Conservation (phyloP, 2,888 invertebrate species). For the Nasonia oneida region DNA sequence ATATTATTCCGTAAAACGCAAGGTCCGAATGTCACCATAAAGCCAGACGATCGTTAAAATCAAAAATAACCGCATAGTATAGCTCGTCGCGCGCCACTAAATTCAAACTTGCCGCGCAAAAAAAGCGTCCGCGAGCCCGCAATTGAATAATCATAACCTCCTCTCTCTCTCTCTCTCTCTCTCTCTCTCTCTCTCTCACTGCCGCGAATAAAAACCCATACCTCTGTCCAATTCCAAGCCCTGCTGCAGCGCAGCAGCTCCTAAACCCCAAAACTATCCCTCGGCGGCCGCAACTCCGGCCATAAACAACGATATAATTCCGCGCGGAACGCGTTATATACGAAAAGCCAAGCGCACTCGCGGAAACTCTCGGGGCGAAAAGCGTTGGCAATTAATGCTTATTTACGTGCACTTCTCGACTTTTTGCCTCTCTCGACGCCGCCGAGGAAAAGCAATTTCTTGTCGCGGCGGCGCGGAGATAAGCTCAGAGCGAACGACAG, state of each 20-base stretch:
- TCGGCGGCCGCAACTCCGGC: not conserved
- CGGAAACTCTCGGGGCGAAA: constrained; percentile 3
- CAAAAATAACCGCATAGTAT: not conserved
- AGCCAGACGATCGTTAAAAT: not conserved
- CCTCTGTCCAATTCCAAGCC: not conserved
- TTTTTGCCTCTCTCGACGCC: not conserved
- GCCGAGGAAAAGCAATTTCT: constrained; percentile 43
- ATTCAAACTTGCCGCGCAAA: constrained; percentile 5
- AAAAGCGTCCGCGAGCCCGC: not conserved
- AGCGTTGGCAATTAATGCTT: constrained; percentile 30
- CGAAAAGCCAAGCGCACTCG: not conserved
- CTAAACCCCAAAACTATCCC: not conserved
- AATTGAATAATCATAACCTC: not conserved
- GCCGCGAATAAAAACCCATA: not conserved
- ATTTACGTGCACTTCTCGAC: constrained; percentile 19
- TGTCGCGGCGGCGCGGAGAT: constrained; percentile 34
- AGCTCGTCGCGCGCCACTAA: not conserved
- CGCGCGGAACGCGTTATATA: no score
- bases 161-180: not conserved
- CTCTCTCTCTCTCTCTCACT: no score
- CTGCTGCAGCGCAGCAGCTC: not conserved
- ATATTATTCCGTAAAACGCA: not conserved
- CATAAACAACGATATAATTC: not conserved
- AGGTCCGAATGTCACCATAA: not conserved
- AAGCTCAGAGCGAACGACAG: constrained; percentile 28